Evolutionary conservation across 2,797 vertebrate species (phyloP).

Genomic region (Eulemur coronatus): DNA sequence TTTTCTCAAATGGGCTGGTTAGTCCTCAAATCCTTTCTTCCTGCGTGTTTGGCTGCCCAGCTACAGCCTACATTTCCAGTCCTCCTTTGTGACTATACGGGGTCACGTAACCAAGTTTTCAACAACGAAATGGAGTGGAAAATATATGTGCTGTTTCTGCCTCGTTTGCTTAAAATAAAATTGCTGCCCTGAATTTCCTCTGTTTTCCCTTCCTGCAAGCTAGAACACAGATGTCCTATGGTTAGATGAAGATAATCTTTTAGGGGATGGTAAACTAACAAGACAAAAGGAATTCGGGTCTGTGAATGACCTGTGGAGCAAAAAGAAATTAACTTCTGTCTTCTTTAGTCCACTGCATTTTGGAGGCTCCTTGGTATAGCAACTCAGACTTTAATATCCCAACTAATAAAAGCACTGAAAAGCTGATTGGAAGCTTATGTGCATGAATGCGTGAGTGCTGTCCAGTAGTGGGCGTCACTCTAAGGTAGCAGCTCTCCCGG

Average conservation of each 20-base stretch:
- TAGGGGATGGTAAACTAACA: neutral
- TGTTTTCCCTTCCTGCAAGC: neutral
- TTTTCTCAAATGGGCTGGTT: neutral
- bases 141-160: neutral
- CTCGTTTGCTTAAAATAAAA: conserved; percentile 36
- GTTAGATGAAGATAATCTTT: neutral
- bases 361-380: neutral
- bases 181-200: neutral
- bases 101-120: neutral
- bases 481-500: neutral
- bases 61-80: neutral
- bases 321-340: conserved; percentile 6
- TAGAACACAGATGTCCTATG: neutral
- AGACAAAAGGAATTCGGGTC: neutral
- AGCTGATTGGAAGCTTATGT: neutral
- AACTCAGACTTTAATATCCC: neutral
- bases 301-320: neutral
- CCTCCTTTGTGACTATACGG: neutral
- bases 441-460: neutral
- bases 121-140: neutral
- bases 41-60: neutral
- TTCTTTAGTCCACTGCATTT: neutral
- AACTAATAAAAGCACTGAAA: neutral
- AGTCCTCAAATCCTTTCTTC: neutral
- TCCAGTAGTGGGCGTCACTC: neutral